phyloP scores from a whole-genome alignment of 2,888 invertebrate species.

The Hypolimnas misippus region DNA sequence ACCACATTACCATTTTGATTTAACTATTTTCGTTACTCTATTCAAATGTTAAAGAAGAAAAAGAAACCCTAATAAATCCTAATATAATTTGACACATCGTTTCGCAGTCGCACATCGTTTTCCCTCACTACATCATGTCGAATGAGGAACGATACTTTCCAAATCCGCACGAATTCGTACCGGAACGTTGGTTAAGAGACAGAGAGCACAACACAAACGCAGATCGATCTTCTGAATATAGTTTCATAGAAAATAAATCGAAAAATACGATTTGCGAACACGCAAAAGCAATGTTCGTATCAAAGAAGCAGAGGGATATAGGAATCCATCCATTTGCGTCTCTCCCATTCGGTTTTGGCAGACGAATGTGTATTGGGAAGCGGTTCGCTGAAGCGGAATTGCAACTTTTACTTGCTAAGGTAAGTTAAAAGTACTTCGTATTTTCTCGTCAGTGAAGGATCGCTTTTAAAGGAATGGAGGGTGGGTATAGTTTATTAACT shows the following conservation, averaged over 20 bases:
- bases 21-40: no score
- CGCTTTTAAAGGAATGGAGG: no score
- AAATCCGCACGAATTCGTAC: constrained; percentile 87
- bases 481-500: no score
- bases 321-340: constrained; percentile 89
- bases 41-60: no score
- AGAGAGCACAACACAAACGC: constrained; percentile 22
- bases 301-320: constrained; percentile 78
- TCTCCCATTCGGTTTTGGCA: constrained; percentile 90
- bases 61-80: not conserved
- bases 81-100: not conserved
- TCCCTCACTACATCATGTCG: constrained; percentile 91
- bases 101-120: constrained; percentile 89
- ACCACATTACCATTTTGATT: no score
- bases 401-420: constrained; percentile 89
- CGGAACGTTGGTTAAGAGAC: constrained; percentile 88
- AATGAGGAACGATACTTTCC: constrained; percentile 89
- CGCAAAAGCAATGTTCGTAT: constrained; percentile 50
- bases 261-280: constrained; percentile 37
- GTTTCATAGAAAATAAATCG: constrained; percentile 21
- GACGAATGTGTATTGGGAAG: constrained; percentile 90
- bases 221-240: not conserved
- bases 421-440: constrained; percentile 50
- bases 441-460: not conserved
- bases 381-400: constrained; percentile 92